Evolutionary conservation across 2,888 invertebrate species (phyloP).

Genomic region (Tetropium fuscum): DNA sequence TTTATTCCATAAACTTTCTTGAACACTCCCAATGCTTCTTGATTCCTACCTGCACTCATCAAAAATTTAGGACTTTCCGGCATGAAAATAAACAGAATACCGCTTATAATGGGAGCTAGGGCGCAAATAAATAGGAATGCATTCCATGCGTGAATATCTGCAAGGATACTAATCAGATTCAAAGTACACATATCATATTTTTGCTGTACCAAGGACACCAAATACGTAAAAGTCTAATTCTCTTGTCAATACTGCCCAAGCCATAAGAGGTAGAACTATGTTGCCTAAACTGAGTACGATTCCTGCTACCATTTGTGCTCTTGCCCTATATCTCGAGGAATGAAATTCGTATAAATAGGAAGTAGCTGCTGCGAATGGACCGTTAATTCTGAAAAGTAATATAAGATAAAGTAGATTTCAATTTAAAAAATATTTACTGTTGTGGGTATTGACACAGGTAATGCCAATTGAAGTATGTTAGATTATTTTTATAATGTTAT

Average conservation of each 20-base stretch:
- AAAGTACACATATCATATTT: background rate
- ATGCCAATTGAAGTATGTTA: too few species aligned
- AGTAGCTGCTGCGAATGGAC: constrained; percentile 78
- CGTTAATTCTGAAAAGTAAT: constrained; percentile 70
- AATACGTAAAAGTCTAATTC: too few species aligned
- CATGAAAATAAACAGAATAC: constrained; percentile 70
- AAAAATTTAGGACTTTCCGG: constrained; percentile 86
- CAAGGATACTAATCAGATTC: constrained; percentile 9
- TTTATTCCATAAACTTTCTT: constrained; percentile 74
- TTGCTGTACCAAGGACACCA: constrained; percentile 5
- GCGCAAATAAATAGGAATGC: constrained; percentile 71
- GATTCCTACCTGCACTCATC: constrained; percentile 75
- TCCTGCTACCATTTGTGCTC: constrained; percentile 73
- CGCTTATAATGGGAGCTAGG: constrained; percentile 76
- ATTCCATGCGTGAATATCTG: constrained; percentile 72
- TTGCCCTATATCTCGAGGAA: constrained; percentile 71
- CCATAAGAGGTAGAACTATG: constrained; percentile 54
- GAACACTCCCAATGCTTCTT: constrained; percentile 75
- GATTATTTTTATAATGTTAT: too few species aligned
- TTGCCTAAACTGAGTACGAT: constrained; percentile 6
- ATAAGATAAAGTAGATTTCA: too few species aligned
- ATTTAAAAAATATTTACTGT: too few species aligned
- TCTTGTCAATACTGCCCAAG: constrained; percentile 79
- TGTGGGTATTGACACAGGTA: too few species aligned
- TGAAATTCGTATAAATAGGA: constrained; percentile 81